Conservation (phyloP, 2,797 vertebrate genomes). For the Clarias platycephalus region DNA sequence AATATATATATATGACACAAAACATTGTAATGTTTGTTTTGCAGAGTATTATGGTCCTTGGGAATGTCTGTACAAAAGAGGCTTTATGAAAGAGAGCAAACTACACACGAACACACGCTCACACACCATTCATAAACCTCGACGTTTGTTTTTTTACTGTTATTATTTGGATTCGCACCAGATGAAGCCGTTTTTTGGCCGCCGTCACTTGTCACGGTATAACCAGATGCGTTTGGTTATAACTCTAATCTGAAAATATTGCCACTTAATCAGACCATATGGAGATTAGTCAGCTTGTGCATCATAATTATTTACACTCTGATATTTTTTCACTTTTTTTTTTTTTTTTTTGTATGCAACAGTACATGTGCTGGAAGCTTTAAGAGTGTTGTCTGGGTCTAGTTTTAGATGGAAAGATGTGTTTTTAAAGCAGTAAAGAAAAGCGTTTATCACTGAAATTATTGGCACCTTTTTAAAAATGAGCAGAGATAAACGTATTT, state of each 20-base stretch:
- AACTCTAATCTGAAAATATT: slow-evolving; percentile 1
- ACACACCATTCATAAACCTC: background rate
- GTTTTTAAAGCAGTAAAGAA: background rate
- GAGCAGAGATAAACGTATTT: background rate
- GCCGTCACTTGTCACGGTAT: too few species aligned
- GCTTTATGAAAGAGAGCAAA: background rate
- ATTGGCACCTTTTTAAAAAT: background rate
- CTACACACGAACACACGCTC: background rate
- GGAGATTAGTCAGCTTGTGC: slow-evolving; percentile 1
- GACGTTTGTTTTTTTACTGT: background rate
- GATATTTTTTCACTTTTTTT: background rate
- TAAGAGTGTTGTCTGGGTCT: background rate
- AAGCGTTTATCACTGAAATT: background rate
- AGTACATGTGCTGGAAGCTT: background rate
- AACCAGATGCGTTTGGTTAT: background rate
- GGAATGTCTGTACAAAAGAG: background rate
- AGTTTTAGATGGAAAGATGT: background rate
- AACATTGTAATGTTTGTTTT: background rate
- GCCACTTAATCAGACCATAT: slow-evolving; percentile 8
- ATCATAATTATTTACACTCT: background rate
- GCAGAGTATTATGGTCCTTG: background rate
- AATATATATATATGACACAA: background rate
- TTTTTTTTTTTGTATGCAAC: background rate
- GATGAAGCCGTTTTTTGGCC: background rate
- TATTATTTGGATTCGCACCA: background rate